Evolutionary conservation across 2,113 vertebrate species (phyloP).

Genomic region (Verasper variegatus): DNA sequence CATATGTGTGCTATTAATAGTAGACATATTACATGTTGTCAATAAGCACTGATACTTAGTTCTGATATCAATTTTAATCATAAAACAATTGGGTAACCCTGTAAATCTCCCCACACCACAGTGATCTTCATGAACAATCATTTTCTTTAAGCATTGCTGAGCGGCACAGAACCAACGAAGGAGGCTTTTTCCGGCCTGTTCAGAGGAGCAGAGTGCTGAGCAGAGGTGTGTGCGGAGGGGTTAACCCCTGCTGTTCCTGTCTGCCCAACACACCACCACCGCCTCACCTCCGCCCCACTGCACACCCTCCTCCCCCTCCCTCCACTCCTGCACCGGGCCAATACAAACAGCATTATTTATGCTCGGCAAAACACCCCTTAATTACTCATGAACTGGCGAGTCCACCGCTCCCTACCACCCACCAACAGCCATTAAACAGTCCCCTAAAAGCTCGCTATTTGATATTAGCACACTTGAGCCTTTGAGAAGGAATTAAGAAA

Average conservation of each 20-base stretch:
- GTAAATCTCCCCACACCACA: conserved; percentile 29
- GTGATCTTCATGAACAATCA: conserved; percentile 44
- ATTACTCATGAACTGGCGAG: conserved; percentile 98
- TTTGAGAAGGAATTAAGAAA: conserved; percentile 78
- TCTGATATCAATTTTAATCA: conserved; percentile 44
- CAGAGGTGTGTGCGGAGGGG: conserved; percentile 73
- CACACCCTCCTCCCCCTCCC: conserved; percentile 72
- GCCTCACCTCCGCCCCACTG: conserved; percentile 22
- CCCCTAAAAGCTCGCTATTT: conserved; percentile 98
- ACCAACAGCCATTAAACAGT: conserved; percentile 98
- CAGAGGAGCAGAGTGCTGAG: conserved; percentile 60
- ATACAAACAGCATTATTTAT: conserved; percentile 99
- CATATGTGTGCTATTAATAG: background rate
- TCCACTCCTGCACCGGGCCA: conserved; percentile 90
- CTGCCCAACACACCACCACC: conserved; percentile 48
- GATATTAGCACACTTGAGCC: conserved; percentile 99
- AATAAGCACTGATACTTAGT: background rate
- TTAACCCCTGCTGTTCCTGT: conserved; percentile 86
- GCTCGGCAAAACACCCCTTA: conserved; percentile 98
- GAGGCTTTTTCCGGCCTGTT: conserved; percentile 42
- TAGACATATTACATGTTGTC: background rate
- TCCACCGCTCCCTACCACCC: conserved; percentile 93
- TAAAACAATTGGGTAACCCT: conserved; percentile 42
- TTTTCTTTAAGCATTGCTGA: conserved; percentile 63
- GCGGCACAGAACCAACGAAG: conserved; percentile 62